Percentiles rank a stretch among this genome's conserved stretches.
These are phyloP conservation scores for Drosophila vallismaia DNA, from an alignment of 2,888 invertebrate species.

Conservation along the genomic window DNA sequence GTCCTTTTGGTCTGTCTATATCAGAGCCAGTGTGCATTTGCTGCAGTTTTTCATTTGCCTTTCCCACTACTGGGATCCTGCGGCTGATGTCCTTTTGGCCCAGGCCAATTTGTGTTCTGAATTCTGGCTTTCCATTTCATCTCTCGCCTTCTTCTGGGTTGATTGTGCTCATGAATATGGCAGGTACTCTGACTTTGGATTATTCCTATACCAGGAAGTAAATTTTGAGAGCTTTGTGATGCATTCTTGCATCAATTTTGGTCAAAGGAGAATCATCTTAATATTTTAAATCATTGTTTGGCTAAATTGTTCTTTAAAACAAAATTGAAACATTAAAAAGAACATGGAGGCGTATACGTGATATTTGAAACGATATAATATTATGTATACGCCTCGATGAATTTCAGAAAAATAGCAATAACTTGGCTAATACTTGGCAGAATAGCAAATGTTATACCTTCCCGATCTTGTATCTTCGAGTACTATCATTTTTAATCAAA, in stretches of 20 bases:
- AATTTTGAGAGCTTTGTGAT: not conserved
- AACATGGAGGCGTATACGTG: too few relatives aligned
- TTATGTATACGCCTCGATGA: too few relatives aligned
- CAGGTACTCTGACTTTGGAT: not conserved
- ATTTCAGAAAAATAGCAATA: not conserved
- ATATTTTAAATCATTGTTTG: too few relatives aligned
- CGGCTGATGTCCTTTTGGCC: slow-evolving; percentile 27
- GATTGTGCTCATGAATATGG: slow-evolving; percentile 14
- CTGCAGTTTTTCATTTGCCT: slow-evolving; percentile 44
- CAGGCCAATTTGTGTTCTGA: slow-evolving; percentile 23
- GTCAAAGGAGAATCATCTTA: too few relatives aligned
- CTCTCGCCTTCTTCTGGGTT: slow-evolving; percentile 6
- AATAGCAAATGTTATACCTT: not conserved
- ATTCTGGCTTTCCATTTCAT: slow-evolving; percentile 24
- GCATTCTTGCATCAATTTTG: too few relatives aligned
- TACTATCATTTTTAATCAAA: not conserved
- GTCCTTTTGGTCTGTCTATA: slow-evolving; percentile 11
- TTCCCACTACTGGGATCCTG: slow-evolving; percentile 21
- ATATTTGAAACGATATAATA: too few relatives aligned
- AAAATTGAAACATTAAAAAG: too few relatives aligned
- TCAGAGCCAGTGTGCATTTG: slow-evolving; percentile 16
- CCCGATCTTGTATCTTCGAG: not conserved
- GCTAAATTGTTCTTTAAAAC: too few relatives aligned
- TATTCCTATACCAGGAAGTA: not conserved
- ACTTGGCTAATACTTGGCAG: not conserved